A percentile compares a stretch with the other conserved stretches of the same genome.
Conservation (phyloP, 2,113 vertebrate genomes). For the Mugil cephalus region DNA sequence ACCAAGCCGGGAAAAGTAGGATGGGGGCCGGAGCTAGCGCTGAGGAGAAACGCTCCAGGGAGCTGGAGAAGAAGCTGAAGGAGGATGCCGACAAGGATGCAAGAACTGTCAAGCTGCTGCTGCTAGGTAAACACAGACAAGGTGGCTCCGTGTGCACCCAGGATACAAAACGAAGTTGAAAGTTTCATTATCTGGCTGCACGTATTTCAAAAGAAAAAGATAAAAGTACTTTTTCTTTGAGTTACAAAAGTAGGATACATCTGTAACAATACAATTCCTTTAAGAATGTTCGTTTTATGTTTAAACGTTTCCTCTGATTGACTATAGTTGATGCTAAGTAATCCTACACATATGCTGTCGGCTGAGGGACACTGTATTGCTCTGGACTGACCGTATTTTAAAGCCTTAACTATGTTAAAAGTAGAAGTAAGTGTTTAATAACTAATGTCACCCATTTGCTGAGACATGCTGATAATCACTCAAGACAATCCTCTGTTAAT, state of each 20-base stretch:
- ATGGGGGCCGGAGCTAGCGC: slow-evolving; percentile 98
- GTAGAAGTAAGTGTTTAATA: slow-evolving; percentile 41
- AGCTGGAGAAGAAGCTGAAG: slow-evolving; percentile 97
- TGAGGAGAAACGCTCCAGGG: slow-evolving; percentile 95
- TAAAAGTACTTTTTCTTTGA: slow-evolving; percentile 12
- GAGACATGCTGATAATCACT: slow-evolving; percentile 63
- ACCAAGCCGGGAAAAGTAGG: slow-evolving; percentile 59
- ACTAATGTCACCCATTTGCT: slow-evolving; percentile 54
- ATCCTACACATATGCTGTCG: background rate
- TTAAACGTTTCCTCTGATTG: background rate
- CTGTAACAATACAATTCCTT: background rate
- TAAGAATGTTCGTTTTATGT: too few species aligned
- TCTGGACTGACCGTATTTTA: background rate
- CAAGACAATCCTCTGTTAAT: slow-evolving; percentile 72
- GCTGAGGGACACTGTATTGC: background rate
- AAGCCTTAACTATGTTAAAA: background rate
- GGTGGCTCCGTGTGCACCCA: background rate
- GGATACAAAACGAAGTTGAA: background rate
- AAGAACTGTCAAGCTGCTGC: slow-evolving; percentile 96
- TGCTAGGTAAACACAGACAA: slow-evolving; percentile 89
- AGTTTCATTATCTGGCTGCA: slow-evolving; percentile 1
- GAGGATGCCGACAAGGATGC: slow-evolving; percentile 97
- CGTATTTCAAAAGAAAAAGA: slow-evolving; percentile 14
- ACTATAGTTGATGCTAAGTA: background rate
- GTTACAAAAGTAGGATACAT: background rate